Percentiles rank a stretch among this genome's conserved stretches.
phyloP scores from a whole-genome alignment of 2,797 vertebrate species.

The Allobates femoralis region DNA sequence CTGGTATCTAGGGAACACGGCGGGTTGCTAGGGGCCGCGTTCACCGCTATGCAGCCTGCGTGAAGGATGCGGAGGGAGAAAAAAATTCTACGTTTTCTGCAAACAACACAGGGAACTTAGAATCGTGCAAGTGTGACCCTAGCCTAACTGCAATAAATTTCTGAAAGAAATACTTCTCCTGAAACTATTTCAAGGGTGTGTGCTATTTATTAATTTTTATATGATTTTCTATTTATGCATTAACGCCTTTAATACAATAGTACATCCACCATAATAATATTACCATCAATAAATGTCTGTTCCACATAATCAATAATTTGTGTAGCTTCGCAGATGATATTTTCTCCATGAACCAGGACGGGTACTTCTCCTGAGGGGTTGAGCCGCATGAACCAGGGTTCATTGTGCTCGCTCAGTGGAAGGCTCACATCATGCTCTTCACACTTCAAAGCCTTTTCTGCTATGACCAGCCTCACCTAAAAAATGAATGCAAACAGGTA shows the following conservation, averaged over 20 bases:
- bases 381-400: conserved; percentile 98
- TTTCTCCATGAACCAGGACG: conserved; percentile 88
- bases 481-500: neutral
- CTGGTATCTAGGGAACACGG: too few species aligned
- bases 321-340: conserved; percentile 90
- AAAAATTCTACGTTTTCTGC: too few species aligned
- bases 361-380: conserved; percentile 95
- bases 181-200: too few species aligned
- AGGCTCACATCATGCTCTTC: conserved; percentile 93
- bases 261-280: conserved; percentile 56
- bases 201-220: too few species aligned
- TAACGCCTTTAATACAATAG: neutral
- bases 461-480: conserved; percentile 93
- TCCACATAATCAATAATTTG: conserved; percentile 97
- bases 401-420: conserved; percentile 95
- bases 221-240: too few species aligned
- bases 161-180: too few species aligned
- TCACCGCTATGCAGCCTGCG: too few species aligned
- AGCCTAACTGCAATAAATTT: too few species aligned
- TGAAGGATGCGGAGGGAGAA: too few species aligned
- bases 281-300: conserved; percentile 89
- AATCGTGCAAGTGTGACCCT: too few species aligned
- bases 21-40: too few species aligned
- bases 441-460: conserved; percentile 91
- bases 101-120: too few species aligned